These are phyloP conservation scores for Forbesichthys papilliferus DNA, from an alignment of 2,113 vertebrate genomes.

Conservation along the genomic window DNA sequence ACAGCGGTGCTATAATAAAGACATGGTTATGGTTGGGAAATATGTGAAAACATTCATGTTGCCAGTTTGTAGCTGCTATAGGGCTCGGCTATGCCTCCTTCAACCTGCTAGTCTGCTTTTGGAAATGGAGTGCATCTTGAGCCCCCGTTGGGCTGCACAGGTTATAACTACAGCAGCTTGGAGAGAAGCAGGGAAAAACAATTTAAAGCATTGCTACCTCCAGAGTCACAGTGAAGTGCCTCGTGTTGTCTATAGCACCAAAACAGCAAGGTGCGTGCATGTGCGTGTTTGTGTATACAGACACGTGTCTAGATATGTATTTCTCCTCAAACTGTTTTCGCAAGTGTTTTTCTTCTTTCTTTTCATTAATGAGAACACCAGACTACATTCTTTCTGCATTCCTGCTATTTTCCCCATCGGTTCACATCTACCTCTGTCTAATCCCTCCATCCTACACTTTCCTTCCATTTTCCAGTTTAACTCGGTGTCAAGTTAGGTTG, in stretches of 20 bases:
- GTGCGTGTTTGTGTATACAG: not conserved
- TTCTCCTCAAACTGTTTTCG: slow-evolving; percentile 13
- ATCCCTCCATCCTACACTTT: not conserved
- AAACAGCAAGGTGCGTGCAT: not conserved
- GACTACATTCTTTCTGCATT: slow-evolving; percentile 21
- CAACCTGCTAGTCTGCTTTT: slow-evolving; percentile 13
- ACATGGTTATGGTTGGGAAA: not conserved
- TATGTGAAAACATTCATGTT: no score
- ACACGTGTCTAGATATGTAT: not conserved
- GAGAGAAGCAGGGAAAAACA: slow-evolving; percentile 9
- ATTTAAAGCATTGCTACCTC: not conserved
- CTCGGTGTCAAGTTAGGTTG: slow-evolving; percentile 17
- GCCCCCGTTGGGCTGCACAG: not conserved
- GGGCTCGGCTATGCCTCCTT: not conserved
- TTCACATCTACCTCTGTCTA: not conserved
- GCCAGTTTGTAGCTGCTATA: no score
- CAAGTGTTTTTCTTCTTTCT: not conserved
- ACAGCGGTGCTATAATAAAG: no score
- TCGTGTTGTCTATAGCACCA: no score
- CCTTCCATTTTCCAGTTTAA: slow-evolving; percentile 2
- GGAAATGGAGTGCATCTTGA: slow-evolving; percentile 5
- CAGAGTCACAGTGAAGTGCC: not conserved
- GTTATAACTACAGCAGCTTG: slow-evolving; percentile 17
- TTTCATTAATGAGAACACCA: slow-evolving; percentile 47
- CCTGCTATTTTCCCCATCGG: not conserved